These are phyloP conservation scores for Megastigmus dorsalis DNA, from an alignment of 2,888 invertebrate species.

Conservation along the genomic window DNA sequence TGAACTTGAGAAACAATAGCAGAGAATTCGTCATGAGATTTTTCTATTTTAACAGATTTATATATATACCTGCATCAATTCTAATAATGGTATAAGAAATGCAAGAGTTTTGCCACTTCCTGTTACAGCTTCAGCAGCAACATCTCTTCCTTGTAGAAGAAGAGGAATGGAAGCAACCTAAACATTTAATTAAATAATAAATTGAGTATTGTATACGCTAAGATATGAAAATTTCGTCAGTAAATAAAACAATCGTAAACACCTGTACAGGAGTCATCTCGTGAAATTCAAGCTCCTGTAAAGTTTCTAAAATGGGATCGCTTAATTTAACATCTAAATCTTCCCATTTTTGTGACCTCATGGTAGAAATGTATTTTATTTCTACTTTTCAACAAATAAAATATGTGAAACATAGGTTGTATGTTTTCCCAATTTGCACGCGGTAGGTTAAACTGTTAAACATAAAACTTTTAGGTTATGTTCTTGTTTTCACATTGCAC, in stretches of 20 bases:
- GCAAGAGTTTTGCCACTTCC: conserved; percentile 99
- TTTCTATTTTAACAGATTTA: too few relatives aligned
- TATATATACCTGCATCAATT: conserved; percentile 83
- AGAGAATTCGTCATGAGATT: too few relatives aligned
- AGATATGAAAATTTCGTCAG: conserved; percentile 1
- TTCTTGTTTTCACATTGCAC: too few relatives aligned
- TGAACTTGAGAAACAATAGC: conserved; percentile 10
- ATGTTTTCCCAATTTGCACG: too few relatives aligned
- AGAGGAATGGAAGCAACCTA: conserved; percentile 92
- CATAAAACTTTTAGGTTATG: too few relatives aligned
- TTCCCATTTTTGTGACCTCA: conserved; percentile 74
- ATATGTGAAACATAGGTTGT: too few relatives aligned
- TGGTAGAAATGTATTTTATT: conserved; percentile 48
- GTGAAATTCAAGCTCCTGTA: conserved; percentile 76
- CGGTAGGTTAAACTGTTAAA: too few relatives aligned
- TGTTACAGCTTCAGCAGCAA: conserved; percentile 98
- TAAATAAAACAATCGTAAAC: not conserved
- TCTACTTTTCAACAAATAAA: too few relatives aligned
- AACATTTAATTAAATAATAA: conserved; percentile 35
- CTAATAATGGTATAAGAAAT: conserved; percentile 93
- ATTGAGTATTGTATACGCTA: conserved; percentile 23
- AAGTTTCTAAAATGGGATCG: conserved; percentile 73
- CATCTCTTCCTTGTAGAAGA: conserved; percentile 93
- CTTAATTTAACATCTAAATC: conserved; percentile 74
- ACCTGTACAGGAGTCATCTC: conserved; percentile 80